Evolutionary conservation across 2,888 invertebrate species (phyloP), one percentile per base, ranked within the genome.

Genomic region (Pristionchus japonicus): DNA sequence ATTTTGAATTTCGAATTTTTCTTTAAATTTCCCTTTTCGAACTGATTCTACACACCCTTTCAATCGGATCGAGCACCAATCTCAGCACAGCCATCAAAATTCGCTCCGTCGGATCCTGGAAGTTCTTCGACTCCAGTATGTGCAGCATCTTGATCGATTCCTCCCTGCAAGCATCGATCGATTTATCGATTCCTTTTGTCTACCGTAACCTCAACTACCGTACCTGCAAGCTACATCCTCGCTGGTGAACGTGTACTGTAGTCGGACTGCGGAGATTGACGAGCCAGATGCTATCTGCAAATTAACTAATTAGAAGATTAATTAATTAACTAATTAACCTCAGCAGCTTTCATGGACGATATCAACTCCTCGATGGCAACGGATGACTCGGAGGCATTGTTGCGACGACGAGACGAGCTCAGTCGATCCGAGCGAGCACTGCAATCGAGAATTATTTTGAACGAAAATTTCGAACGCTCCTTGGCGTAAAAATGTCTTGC

Each of bases 31-130:
- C 70, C 9, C 20, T 37, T 37, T 37, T 20, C 37, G 13, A 70
- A 43, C 11, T 43, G 7, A 43, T 43, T 11, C 70, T 70, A n/a
- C n/a, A n/a, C 27, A 98, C 97, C 88, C 96, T 96, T 3, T 97
- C 97, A 95, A 97, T 96, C 1, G 99, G 98, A 96, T 99, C 99
- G 89, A 96, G 96, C 89, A 97, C 96, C 93, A 98, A 96, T 89
- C 96, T 95, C 89, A 96, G 95, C 91, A 99, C 95, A 34, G 97
- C 96, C 92, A 96, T 96, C 98, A 98, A 99, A 88, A 98, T 96
- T 95, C 97, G 97, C 95, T 96, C 96, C 95, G 98, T 98, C 88
- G 98, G 93, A 88, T 93, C 94, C 49, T 90, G 90, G 88, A 94
- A 93, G n/a, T 91, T 90, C 89, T 93, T 93, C 84, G 89, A 86